phyloP scores from a whole-genome alignment of 2,797 vertebrate genomes.

The Acanthopagrus latus region DNA sequence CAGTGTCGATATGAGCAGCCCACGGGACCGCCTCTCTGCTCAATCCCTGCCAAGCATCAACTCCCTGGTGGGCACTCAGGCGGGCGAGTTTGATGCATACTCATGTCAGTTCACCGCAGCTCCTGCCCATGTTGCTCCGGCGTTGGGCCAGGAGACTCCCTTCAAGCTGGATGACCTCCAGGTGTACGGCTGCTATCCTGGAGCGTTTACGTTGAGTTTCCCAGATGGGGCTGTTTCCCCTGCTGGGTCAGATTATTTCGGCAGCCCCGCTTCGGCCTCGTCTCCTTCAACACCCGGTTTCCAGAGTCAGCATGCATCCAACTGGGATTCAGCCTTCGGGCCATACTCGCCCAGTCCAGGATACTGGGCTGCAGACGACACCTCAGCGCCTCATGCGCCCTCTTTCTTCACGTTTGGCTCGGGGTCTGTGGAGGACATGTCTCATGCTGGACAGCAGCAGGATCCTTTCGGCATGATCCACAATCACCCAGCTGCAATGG shows the following conservation, averaged over 20 bases:
- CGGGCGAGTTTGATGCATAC: slow-evolving; percentile 91
- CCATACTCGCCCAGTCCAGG: slow-evolving; percentile 88
- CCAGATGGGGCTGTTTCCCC: slow-evolving; percentile 91
- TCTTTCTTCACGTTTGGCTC: slow-evolving; percentile 89
- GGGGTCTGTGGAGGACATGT: slow-evolving; percentile 71
- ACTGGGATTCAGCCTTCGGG: slow-evolving; percentile 91
- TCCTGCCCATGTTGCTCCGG: slow-evolving; percentile 69
- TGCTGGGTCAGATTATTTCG: slow-evolving; percentile 92
- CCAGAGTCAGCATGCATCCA: slow-evolving; percentile 85
- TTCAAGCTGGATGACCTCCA: slow-evolving; percentile 94
- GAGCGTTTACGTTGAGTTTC: slow-evolving; percentile 86
- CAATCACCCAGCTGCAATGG: slow-evolving; percentile 64
- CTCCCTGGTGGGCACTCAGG: slow-evolving; percentile 90
- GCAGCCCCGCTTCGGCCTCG: slow-evolving; percentile 89
- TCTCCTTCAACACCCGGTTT: slow-evolving; percentile 91
- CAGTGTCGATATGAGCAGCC: slow-evolving; percentile 86
- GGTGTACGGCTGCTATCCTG: slow-evolving; percentile 94
- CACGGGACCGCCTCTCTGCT: slow-evolving; percentile 76
- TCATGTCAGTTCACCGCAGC: slow-evolving; percentile 90
- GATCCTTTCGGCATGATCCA: slow-evolving; percentile 73
- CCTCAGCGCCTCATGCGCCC: slow-evolving; percentile 77
- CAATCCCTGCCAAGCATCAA: slow-evolving; percentile 90
- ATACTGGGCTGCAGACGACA: slow-evolving; percentile 90
- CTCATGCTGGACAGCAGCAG: slow-evolving; percentile 73
- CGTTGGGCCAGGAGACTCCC: slow-evolving; percentile 77